Conservation (phyloP, 2,888 invertebrate species). For the Glyphotaelius pellucidus region DNA sequence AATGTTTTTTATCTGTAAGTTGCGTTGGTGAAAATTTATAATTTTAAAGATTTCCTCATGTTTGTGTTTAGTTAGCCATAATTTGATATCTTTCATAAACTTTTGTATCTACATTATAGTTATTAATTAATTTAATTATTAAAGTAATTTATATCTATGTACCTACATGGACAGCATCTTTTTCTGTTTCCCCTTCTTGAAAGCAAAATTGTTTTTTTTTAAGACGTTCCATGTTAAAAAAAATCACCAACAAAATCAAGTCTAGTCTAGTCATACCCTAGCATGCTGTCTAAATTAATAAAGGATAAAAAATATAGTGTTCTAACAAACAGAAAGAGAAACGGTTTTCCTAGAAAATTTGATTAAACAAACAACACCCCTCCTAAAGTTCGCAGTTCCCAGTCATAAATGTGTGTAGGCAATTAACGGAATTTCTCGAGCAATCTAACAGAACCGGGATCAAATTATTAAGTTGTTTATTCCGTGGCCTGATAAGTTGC, state of each 20-base stretch:
- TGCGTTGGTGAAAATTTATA: no score
- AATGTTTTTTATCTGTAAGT: no score
- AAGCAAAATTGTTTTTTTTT: no score
- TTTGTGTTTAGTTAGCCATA: no score
- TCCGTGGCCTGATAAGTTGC: conserved; percentile 34
- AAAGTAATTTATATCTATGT: neutral
- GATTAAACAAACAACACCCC: conserved; percentile 30
- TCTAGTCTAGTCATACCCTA: neutral
- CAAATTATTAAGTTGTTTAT: conserved; percentile 46
- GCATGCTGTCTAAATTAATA: neutral
- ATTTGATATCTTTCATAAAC: no score
- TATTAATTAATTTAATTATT: no score
- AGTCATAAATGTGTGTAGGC: conserved; percentile 35
- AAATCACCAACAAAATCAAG: neutral
- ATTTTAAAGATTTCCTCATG: no score
- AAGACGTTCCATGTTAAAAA: neutral
- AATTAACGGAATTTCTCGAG: conserved; percentile 5
- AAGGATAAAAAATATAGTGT: neutral
- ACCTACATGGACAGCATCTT: no score
- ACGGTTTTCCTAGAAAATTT: neutral
- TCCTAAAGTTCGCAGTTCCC: neutral
- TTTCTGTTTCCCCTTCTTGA: no score
- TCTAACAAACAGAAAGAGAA: neutral
- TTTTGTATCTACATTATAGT: no score
- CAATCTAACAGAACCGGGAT: conserved; percentile 27